Evolutionary conservation across 1,140 invertebrate genomes (phyloP).

Genomic region (Scaptomyza hsui): DNA sequence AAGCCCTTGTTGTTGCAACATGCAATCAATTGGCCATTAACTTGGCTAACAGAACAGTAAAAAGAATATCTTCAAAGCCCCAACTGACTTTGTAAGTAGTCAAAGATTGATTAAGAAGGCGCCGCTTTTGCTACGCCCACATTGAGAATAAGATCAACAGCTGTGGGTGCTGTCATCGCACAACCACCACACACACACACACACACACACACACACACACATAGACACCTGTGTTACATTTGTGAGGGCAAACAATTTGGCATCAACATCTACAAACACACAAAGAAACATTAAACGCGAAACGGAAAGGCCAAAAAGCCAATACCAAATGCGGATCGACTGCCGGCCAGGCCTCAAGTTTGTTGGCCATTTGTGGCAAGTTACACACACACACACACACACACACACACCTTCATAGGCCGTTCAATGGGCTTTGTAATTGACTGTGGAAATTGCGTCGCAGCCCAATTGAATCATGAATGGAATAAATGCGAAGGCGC

Average conservation of each 20-base stretch:
- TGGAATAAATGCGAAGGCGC: conserved; percentile 26
- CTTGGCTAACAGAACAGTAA: neutral
- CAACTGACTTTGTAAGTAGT: neutral
- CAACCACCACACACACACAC: conserved; percentile 22
- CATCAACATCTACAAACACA: conserved; percentile 63
- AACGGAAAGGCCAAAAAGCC: conserved; percentile 77
- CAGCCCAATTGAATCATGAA: no score
- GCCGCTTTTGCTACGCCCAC: conserved; percentile 51
- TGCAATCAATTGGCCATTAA: neutral
- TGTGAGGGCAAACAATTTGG: conserved; percentile 77
- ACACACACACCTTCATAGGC: conserved; percentile 8
- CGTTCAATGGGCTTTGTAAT: conserved; percentile 38
- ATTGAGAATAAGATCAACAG: conserved; percentile 14
- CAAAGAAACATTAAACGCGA: conserved; percentile 47
- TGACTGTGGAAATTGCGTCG: conserved; percentile 49
- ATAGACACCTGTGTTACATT: conserved; percentile 41
- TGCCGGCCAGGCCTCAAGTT: conserved; percentile 44
- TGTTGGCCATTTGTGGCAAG: conserved; percentile 68
- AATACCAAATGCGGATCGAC: conserved; percentile 62
- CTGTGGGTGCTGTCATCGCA: conserved; percentile 69
- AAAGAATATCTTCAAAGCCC: neutral
- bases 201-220: conserved; percentile 17
- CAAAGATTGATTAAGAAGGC: conserved; percentile 15
- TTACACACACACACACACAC: conserved; percentile 12
- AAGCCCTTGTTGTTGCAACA: no score